These are phyloP conservation scores for Aphis craccivora DNA, from an alignment of 1,140 invertebrate species.

Conservation along the genomic window DNA sequence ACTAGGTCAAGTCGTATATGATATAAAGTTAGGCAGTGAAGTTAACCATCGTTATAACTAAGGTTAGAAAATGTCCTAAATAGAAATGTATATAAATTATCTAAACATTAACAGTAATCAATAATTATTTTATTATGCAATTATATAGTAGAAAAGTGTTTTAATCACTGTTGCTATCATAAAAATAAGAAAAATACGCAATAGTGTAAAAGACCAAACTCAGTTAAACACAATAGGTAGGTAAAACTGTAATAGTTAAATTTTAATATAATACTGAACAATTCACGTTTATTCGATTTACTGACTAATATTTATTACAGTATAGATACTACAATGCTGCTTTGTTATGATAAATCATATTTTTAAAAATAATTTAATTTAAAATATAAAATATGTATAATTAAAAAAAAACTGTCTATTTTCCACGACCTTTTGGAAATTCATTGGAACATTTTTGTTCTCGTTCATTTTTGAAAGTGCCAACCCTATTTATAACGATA, in stretches of 20 bases:
- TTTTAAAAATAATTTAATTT: not conserved
- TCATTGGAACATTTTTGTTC: not conserved
- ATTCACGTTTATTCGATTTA: too few relatives aligned
- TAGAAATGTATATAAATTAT: not conserved
- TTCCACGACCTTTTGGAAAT: not conserved
- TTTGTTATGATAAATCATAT: too few relatives aligned
- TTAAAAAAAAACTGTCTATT: not conserved
- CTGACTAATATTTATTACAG: too few relatives aligned
- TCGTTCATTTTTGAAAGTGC: not conserved
- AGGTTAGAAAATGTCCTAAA: not conserved
- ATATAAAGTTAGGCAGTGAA: not conserved
- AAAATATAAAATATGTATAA: not conserved
- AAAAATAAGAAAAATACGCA: not conserved
- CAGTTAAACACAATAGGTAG: too few relatives aligned
- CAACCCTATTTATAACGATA: not conserved
- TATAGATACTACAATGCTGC: too few relatives aligned
- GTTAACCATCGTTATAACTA: not conserved
- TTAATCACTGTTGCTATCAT: not conserved
- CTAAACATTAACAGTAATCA: not conserved
- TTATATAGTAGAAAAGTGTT: not conserved
- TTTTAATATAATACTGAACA: too few relatives aligned
- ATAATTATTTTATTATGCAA: not conserved
- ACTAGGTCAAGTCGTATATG: not conserved
- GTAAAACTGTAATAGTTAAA: too few relatives aligned
- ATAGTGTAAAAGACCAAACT: not conserved